These are phyloP conservation scores for Ahaetulla prasina DNA, from an alignment of 2,113 vertebrate genomes.

Conservation along the genomic window DNA sequence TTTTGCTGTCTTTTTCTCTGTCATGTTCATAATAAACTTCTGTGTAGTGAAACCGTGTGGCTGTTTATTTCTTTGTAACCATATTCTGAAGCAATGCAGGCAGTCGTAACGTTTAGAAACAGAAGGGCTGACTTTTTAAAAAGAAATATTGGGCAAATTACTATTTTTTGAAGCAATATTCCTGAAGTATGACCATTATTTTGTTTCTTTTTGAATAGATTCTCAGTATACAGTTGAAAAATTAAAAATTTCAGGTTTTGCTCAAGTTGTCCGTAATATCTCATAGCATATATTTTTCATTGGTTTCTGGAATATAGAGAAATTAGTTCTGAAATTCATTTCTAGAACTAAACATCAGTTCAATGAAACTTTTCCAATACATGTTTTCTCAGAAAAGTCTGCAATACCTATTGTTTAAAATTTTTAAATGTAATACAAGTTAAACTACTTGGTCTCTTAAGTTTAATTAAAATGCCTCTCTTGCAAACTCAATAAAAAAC, in stretches of 20 bases:
- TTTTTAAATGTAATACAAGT: not conserved
- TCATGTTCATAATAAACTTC: slow-evolving; percentile 88
- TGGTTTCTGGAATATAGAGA: not conserved
- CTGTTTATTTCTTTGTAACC: slow-evolving; percentile 40
- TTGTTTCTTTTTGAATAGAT: not conserved
- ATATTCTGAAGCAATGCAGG: fast-evolving
- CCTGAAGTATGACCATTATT: not conserved
- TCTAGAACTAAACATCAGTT: not conserved
- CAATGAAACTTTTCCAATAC: not conserved
- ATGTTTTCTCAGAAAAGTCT: not conserved
- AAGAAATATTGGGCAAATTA: not conserved
- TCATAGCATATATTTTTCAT: not conserved
- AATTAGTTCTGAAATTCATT: not conserved
- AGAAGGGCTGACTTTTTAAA: not conserved
- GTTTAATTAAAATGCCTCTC: not conserved
- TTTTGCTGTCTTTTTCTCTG: slow-evolving; percentile 79
- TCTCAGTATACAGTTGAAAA: not conserved
- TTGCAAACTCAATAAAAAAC: not conserved
- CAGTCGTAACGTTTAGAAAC: fast-evolving
- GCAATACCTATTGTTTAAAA: not conserved
- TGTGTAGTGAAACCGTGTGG: slow-evolving; percentile 69
- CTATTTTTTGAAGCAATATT: not conserved
- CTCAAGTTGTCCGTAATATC: not conserved
- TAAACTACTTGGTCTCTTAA: not conserved
- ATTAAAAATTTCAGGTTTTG: not conserved